Evolutionary conservation across 2,888 invertebrate genomes (phyloP).

Genomic region (Lapara coniferarum): DNA sequence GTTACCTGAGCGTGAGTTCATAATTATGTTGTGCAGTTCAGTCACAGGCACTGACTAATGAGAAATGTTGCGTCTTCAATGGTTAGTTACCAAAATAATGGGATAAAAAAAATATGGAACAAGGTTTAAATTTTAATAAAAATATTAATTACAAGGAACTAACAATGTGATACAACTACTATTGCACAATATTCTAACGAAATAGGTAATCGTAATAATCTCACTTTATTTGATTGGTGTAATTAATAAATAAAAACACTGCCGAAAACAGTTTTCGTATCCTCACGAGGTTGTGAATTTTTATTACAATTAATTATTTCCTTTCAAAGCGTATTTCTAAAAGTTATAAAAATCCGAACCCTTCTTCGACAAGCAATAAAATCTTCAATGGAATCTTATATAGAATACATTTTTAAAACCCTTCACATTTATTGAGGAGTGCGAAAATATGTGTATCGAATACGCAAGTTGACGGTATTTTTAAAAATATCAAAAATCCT

Average conservation of each 20-base stretch:
- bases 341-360: background rate
- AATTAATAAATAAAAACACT: background rate
- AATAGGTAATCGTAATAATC: background rate
- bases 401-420: background rate
- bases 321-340: conserved; percentile 5
- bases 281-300: background rate
- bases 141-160: background rate
- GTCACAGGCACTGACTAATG: no score
- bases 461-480: no score
- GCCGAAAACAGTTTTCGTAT: background rate
- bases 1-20: no score
- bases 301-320: background rate
- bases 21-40: no score
- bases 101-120: no score
- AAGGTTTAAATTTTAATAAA: no score
- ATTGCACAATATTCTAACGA: background rate
- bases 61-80: no score
- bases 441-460: no score
- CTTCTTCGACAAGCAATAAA: background rate
- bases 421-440: background rate
- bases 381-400: background rate
- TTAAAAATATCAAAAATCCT: no score
- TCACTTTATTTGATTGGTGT: background rate
- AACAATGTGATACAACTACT: background rate
- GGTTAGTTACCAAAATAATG: no score